These are phyloP conservation scores for Callithrix jacchus DNA, from an alignment of 2,113 vertebrate genomes.

Conservation along the genomic window DNA sequence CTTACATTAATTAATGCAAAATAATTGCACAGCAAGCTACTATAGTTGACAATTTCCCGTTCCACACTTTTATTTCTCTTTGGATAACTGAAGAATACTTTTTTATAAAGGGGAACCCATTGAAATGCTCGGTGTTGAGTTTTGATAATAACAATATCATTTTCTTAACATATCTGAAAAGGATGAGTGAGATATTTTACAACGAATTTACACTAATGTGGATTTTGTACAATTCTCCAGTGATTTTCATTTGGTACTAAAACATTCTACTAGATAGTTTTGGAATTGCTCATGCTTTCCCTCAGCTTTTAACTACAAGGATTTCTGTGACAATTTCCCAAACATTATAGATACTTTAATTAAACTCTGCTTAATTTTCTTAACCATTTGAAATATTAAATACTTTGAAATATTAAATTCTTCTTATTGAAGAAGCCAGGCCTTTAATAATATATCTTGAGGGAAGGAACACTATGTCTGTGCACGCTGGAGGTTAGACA, in stretches of 20 bases:
- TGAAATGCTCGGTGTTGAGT: slow-evolving; percentile 10
- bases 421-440: neutral
- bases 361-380: slow-evolving; percentile 54
- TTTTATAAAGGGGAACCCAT: slow-evolving; percentile 1
- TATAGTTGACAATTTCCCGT: neutral
- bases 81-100: slow-evolving; percentile 33
- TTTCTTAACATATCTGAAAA: slow-evolving; percentile 58
- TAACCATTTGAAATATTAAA: slow-evolving; percentile 37
- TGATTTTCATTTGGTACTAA: slow-evolving; percentile 28
- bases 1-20: slow-evolving; percentile 25
- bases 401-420: slow-evolving; percentile 34
- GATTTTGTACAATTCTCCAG: slow-evolving; percentile 34
- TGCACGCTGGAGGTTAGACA: neutral
- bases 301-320: slow-evolving; percentile 44
- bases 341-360: neutral
- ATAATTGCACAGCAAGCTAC: neutral
- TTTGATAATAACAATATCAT: slow-evolving; percentile 28
- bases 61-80: slow-evolving; percentile 4
- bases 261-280: slow-evolving; percentile 20
- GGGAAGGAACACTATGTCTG: neutral
- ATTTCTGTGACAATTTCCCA: slow-evolving; percentile 47
- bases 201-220: slow-evolving; percentile 41
- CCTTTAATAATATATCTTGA: neutral
- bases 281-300: neutral
- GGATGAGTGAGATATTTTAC: slow-evolving; percentile 23